Base-by-base conservation (phyloP, 2,113 vertebrate species). In the Sterrhoptilus dennistouni region DNA sequence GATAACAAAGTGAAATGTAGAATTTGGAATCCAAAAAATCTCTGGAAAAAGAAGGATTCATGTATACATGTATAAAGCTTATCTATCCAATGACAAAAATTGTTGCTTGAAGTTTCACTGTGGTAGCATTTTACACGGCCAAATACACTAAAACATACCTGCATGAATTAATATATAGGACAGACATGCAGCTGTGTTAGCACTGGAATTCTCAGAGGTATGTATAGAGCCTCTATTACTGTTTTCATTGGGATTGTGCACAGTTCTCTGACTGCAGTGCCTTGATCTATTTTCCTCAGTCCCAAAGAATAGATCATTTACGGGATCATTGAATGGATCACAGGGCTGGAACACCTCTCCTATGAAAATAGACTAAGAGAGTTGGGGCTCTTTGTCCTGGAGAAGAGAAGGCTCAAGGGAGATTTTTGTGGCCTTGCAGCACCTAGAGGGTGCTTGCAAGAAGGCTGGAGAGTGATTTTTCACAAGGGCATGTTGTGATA, bases 181-280 rank as follows among this genome's bases (percentile, higher is more conserved):
- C 35, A 53, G 35, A 44, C 23, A n/a, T 4, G 33, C 14, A 72
- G 44, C 47, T 76, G n/a, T 3, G 5, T 31, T 33, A 82, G 40
- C 18, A 25, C 24, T 52, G 50, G 36, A 50, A 59, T 63, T 91
- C 49, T 25, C 2, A 1, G 66, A 77, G 28, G 28, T 28, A 19
- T 0, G 0, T 20, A 44, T 5, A 36, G 54, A 33, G 24, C 24
- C n/a, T 61, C 61, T 28, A 8, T 3, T 64, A 33, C 11, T 64
- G 19, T 59, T 77, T 83, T 74, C 22, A 8, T 11, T 61, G 25
- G 61, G n/a, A 47, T 76, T 77, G 28, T 57, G 35, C 27, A 61
- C 3, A 1, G 9, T 31, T 69, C 8, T 77, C 38, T 42, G 12
- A 40, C 53, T 54, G 40, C 35, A 75, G 74, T 27, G 25, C 35